Conservation (phyloP, 2,113 vertebrate species). For the Phalacrocorax carbo region DNA sequence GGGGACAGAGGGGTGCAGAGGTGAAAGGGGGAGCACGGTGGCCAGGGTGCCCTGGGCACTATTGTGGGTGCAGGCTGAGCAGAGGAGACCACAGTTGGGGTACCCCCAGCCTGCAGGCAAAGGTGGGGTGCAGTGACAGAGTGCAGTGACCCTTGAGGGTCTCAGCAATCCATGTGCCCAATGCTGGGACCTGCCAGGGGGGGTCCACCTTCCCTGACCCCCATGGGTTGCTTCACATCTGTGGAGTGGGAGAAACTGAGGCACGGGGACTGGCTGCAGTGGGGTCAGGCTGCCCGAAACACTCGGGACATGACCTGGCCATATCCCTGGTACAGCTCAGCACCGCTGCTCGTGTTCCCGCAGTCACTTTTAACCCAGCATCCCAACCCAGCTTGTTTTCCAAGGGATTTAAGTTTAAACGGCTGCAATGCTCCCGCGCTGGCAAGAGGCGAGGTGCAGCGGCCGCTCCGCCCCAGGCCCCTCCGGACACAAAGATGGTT, state of each 20-base stretch:
- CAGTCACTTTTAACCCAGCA: accelerated
- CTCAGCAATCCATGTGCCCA: not conserved
- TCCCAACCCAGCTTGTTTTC: not conserved
- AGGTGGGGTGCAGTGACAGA: not conserved
- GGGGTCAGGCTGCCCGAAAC: accelerated
- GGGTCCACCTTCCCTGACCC: too few species aligned
- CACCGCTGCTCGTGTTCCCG: accelerated
- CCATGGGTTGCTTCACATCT: not conserved
- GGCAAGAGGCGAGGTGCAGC: not conserved
- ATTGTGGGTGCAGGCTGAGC: not conserved
- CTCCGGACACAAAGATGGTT: conserved; percentile 54
- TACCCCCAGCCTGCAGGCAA: not conserved
- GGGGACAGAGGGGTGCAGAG: not conserved
- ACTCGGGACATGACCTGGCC: accelerated
- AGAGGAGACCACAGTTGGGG: accelerated
- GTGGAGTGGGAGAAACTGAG: not conserved
- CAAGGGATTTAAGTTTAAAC: not conserved
- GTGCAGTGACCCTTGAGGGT: too few species aligned
- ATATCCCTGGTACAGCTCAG: accelerated
- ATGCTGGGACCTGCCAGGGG: accelerated
- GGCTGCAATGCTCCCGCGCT: not conserved
- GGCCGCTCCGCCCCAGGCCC: conserved; percentile 41
- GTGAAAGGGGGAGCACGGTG: accelerated
- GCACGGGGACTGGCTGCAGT: not conserved
- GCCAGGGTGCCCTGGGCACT: not conserved